These are phyloP conservation scores for Fregetta grallaria DNA, from an alignment of 2,113 vertebrate genomes.

Conservation along the genomic window DNA sequence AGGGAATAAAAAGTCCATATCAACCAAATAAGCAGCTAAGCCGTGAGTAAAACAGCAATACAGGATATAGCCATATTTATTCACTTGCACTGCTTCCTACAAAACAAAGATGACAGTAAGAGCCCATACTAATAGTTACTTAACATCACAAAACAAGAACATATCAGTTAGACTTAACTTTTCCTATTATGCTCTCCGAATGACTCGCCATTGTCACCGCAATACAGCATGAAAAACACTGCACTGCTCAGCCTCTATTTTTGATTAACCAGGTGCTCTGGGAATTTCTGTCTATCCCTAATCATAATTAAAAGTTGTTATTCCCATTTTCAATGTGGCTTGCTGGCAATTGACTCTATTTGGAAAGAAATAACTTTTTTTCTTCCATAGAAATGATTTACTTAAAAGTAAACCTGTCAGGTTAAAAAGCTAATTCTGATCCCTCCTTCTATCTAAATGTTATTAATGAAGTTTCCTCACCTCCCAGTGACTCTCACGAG, in stretches of 20 bases:
- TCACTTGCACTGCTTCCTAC: neutral
- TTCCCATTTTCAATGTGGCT: neutral
- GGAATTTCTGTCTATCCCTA: constrained; percentile 29
- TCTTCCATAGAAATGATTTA: neutral
- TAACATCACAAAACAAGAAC: neutral
- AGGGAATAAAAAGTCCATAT: neutral
- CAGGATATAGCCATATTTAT: neutral
- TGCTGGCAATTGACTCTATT: neutral
- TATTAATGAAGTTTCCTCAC: neutral
- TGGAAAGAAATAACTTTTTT: neutral
- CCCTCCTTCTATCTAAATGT: neutral
- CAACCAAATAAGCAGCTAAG: neutral
- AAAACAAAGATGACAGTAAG: neutral
- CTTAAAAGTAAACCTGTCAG: neutral
- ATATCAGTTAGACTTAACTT: neutral
- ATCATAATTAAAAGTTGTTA: constrained; percentile 29
- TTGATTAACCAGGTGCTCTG: constrained; percentile 18
- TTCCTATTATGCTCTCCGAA: neutral
- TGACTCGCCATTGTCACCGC: neutral
- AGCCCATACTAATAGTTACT: neutral
- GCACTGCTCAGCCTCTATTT: neutral
- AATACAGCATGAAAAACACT: neutral
- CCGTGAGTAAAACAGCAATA: neutral
- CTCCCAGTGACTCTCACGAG: neutral
- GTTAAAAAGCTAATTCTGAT: neutral